Base-by-base conservation (phyloP, 2,797 vertebrate species). In the Choloepus didactylus region DNA sequence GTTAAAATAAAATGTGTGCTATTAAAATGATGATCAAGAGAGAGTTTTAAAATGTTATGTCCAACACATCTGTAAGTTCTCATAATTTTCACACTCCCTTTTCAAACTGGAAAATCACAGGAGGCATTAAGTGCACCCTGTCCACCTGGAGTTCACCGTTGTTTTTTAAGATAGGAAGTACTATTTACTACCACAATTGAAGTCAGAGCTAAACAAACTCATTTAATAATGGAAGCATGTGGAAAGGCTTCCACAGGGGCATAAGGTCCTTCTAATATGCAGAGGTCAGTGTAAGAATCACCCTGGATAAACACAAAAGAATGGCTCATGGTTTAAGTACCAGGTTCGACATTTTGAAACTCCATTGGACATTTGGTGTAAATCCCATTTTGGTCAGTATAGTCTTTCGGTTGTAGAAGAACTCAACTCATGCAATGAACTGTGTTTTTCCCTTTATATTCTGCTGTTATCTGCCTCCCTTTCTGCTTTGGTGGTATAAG, bases 101-200 rank as follows among this genome's bases (percentile, higher is more conserved):
- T 51, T 46, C 72, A 49, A 88, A 70, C 80, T 54, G 72, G 56
- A 82, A 96, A 96, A 70, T 85, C 87, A 18, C 96, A 10, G n/a
- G 95, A 93, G 97, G 89, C 62, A 8, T 62, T 31, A 69, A 59
- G 46, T 8, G 35, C 23, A 81, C 80, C 51, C 29, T 51, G 84
- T 64, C 67, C 51, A 49, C 60, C 87, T 2, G 0, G 89, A 94
- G 86, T 85, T 72, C 69, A 87, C 54, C 38, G 73, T 83, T 95
- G 91, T 93, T 87, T 95, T 96, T 88, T 87, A 96, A 93, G 9
- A 73, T 82, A 66, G 80, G 87, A 82, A 97, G 96, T 90, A 97
- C 91, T 97, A 97, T 98, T 98, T 97, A 97, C 97, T 96, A 95
- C 96, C 96, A 83, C 97, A 84, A 97, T 97, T 97, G 97, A 97